Evolutionary conservation across 23 tunicate species (phyloP).

Genomic region (Corella eumyota): DNA sequence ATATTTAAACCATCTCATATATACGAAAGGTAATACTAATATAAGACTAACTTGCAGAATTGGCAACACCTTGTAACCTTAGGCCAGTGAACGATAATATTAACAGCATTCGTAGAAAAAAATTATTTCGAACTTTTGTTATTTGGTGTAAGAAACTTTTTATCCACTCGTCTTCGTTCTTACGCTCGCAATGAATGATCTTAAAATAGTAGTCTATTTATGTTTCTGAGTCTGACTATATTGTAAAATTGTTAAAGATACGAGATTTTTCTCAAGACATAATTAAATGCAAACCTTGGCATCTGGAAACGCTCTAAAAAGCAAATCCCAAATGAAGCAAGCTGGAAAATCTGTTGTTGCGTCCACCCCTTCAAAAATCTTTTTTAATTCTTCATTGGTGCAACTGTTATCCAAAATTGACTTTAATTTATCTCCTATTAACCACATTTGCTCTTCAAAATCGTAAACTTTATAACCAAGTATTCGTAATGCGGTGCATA

Average conservation of each 20-base stretch:
- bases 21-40: too few relatives aligned
- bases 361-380: conserved; percentile 26
- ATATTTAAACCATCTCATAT: too few relatives aligned
- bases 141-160: conserved; percentile 11
- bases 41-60: background rate
- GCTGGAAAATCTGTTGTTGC: conserved; percentile 32
- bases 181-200: conserved; percentile 6
- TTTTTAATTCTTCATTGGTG: conserved; percentile 15
- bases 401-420: conserved; percentile 9
- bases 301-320: conserved; percentile 22
- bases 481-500: conserved; percentile 18
- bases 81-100: conserved; percentile 1
- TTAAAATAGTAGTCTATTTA: background rate
- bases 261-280: background rate
- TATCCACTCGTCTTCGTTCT: conserved; percentile 13
- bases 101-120: background rate
- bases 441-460: conserved; percentile 41
- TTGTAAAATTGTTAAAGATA: background rate
- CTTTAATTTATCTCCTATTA: conserved; percentile 14
- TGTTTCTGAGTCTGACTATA: background rate
- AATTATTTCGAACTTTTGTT: background rate
- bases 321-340: conserved; percentile 24
- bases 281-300: conserved; percentile 15
- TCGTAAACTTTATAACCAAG: conserved; percentile 65
- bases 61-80: background rate